Base-by-base conservation (phyloP, 53 echinoderm and acorn worm species). In the Paelopatides confundens region DNA sequence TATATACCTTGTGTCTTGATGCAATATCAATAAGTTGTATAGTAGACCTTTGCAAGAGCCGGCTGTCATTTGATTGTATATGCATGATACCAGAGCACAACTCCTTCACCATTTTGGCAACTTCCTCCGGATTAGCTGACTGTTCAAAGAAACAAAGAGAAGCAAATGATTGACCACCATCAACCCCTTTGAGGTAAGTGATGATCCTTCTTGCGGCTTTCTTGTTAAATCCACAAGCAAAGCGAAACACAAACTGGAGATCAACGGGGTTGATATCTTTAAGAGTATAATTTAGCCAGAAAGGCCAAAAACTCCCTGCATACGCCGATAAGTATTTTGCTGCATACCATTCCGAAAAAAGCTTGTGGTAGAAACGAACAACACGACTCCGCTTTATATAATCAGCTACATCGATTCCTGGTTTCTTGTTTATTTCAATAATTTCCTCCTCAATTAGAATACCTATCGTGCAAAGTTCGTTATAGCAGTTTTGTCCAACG, bases 311-410 rank as follows among this genome's bases (percentile, higher is more conserved):
- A 10, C 36, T 9, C 5, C 36, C 18, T 5, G 68, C 68, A 32
- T 35, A 35, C 8, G 13, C 27, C 9, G 31, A 68, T 24, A 68
- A 28, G 13, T 68, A 68, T 2, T 68, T 33, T 28, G 35, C 68
- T 68, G 68, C 68, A 13, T 68, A 68, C 68, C 68, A 68, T 31
- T 68, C 68, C 5, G 33, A 31, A 32, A 68, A 68, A 0, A 68
- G 68, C 27, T 68, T 68, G 70, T 70, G 70, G 37, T 35, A 70
- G 37, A 70, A 70, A 30, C 37, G 18, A 15, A 70, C 70, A 36
- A 39, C n/a, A 2, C 15, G 12, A 9, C 17, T 34, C 9, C 31
- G 17, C 9, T 70, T 70, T 0, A 70, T 15, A 14, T n/a, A 24
- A 35, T 37, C 21, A 18, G 21, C 4, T 0, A 70, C 23, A 32